These are phyloP conservation scores for Grammomys surdaster DNA, from an alignment of 2,113 vertebrate genomes.

Conservation along the genomic window DNA sequence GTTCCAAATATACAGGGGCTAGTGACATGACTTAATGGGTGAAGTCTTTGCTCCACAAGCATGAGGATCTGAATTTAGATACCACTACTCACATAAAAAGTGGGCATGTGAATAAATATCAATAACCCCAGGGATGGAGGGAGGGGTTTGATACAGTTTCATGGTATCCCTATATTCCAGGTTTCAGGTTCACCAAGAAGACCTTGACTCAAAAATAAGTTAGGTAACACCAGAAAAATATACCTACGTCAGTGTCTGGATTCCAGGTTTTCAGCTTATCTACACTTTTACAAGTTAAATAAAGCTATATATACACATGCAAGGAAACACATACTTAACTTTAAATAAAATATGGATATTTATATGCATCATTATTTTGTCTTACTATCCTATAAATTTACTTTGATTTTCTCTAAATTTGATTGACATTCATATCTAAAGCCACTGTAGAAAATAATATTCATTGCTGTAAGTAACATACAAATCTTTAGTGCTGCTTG, in stretches of 20 bases:
- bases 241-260: not conserved
- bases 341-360: not conserved
- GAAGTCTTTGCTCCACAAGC: not conserved
- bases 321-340: not conserved
- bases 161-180: not conserved
- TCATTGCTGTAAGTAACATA: constrained; percentile 23
- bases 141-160: not conserved
- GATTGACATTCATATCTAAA: not conserved
- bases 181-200: not conserved
- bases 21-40: not conserved
- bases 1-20: not conserved
- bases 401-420: not conserved
- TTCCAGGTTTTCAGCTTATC: not conserved
- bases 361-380: not conserved
- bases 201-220: not conserved
- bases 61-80: not conserved
- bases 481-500: not conserved
- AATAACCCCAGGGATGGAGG: not conserved
- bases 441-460: not conserved
- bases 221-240: not conserved
- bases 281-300: not conserved
- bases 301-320: not conserved
- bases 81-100: not conserved
- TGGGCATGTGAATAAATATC: too few relatives aligned
- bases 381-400: not conserved